These are phyloP conservation scores for Aspidoscelis tigris DNA, from an alignment of 2,113 vertebrate species.

Conservation along the genomic window DNA sequence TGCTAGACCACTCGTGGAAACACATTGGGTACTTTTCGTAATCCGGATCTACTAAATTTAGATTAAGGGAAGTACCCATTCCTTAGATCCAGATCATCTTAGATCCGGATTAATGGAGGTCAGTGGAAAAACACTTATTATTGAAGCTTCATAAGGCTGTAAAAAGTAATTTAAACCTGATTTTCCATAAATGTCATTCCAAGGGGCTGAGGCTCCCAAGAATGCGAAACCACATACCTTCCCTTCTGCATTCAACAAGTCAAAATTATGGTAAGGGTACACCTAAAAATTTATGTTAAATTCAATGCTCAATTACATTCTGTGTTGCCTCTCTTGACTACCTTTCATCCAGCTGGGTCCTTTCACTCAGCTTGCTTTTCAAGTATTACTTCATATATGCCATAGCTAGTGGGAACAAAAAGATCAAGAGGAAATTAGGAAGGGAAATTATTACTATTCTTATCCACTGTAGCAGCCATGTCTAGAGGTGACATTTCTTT, in stretches of 20 bases:
- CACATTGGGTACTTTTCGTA: no score
- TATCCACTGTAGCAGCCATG: neutral
- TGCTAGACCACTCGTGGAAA: no score
- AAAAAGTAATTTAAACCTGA: neutral
- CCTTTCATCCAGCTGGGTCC: neutral
- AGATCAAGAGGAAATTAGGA: no score
- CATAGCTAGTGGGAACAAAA: accelerated
- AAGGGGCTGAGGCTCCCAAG: accelerated
- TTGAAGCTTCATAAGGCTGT: neutral
- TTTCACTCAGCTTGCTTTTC: neutral
- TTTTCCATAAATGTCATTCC: neutral
- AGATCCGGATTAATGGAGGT: no score
- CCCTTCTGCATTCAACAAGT: neutral
- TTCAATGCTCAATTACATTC: neutral
- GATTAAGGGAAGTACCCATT: no score
- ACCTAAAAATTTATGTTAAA: neutral
- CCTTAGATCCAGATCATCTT: no score
- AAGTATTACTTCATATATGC: neutral
- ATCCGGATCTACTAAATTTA: no score
- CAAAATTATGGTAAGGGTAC: neutral
- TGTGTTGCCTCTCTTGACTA: neutral
- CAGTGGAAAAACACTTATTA: neutral
- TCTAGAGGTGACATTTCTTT: no score
- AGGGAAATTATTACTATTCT: neutral
- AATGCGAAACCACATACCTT: neutral